Base-by-base conservation (phyloP, 2,113 vertebrate genomes). In the Gnathonemus echidnorhynchus region DNA sequence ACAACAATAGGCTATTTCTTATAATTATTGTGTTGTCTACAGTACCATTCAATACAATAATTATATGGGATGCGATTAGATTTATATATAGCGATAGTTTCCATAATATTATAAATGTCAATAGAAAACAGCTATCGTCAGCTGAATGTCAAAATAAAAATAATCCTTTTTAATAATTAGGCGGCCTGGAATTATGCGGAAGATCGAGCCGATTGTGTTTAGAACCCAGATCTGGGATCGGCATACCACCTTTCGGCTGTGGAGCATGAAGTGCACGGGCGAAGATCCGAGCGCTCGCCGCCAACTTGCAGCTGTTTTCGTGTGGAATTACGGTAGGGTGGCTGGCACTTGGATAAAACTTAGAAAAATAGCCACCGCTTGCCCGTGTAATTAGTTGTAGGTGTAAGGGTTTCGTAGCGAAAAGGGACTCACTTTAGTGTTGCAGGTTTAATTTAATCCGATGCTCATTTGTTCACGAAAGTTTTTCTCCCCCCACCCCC, bases 221-320 rank as follows among this genome's bases (percentile, higher is more conserved):
- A 19, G 35, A 86, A 27, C 77, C 13, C 52, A 80, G 42, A n/a
- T 48, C 15, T 11, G 15, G 80, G 48, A 45, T 80, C 90, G 56
- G 77, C 84, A 62, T 91, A 89, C 90, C 90, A 92, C 90, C 89
- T 91, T 77, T 91, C 88, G 90, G 90, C 90, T 42, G 89, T n/a
- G 88, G 7, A 31, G 35, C 15, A 49, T 39, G 56, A 88, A 45
- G 52, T 83, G 74, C 53, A 31, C 27, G 21, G 48, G 62, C 46
- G 48, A 45, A 90, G 42, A 42, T n/a, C 17, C 42, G 8, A 39
- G 15, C 83, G 19, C 17, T 70, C n/a, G 88, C 88, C 42, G 17
- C 19, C 48, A 89, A 83, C 6, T 89, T 15, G 66, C n/a, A 13
- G 39, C 27, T 10, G 13, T 27, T 24, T 48, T 39, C 9, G 70